Evolutionary conservation across 2,888 invertebrate genomes (phyloP).

Genomic region (Euzophera pinguis): DNA sequence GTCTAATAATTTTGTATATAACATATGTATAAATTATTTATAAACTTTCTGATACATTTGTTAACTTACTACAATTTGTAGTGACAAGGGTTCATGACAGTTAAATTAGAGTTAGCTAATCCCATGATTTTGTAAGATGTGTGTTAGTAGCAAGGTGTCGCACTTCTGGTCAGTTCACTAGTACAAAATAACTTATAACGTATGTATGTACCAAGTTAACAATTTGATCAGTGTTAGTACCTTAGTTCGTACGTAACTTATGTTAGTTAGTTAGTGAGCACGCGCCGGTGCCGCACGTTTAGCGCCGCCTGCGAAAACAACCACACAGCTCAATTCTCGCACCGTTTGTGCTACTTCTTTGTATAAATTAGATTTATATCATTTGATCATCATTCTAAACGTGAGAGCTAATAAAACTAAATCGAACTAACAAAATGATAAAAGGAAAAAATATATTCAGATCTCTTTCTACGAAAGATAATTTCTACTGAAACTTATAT

Average conservation of each 20-base stretch:
- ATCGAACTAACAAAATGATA: no score
- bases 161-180: neutral
- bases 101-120: no score
- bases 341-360: conserved; percentile 20
- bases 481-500: neutral
- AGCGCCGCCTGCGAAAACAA: conserved; percentile 77
- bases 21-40: conserved; percentile 72
- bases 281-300: conserved; percentile 52
- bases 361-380: neutral
- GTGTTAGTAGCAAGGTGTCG: neutral
- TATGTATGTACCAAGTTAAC: conserved; percentile 74
- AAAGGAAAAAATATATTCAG: neutral
- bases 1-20: conserved; percentile 69
- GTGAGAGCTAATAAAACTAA: no score
- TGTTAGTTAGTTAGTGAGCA: conserved; percentile 58
- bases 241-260: conserved; percentile 67
- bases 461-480: no score
- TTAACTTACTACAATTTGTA: conserved; percentile 66
- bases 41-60: conserved; percentile 51
- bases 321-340: conserved; percentile 53
- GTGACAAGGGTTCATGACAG: neutral
- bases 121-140: neutral
- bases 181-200: conserved; percentile 24
- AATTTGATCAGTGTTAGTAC: conserved; percentile 67
- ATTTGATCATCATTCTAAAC: neutral